These are phyloP conservation scores for Neopelma chrysocephalum DNA, from an alignment of 2,797 vertebrate genomes.

Conservation along the genomic window DNA sequence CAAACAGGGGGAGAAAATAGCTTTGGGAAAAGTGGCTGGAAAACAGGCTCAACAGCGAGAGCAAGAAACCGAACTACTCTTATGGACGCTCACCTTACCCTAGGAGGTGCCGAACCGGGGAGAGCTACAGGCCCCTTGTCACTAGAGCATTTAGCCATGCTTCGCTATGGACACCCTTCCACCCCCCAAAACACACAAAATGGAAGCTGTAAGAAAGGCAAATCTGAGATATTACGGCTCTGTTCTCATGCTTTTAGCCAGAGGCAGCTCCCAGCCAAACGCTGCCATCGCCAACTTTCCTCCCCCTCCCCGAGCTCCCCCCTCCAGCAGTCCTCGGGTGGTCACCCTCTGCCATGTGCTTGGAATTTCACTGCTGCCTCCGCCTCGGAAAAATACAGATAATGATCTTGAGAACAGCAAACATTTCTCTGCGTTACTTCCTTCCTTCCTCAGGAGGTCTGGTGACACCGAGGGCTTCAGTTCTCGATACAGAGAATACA, in stretches of 20 bases:
- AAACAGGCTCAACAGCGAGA: conserved; percentile 35
- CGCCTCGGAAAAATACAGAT: conserved; percentile 66
- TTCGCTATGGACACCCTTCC: neutral
- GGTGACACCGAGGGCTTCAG: conserved; percentile 73
- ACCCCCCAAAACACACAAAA: neutral
- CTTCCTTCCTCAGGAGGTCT: conserved; percentile 77
- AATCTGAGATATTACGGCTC: conserved; percentile 60
- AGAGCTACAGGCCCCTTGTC: conserved; percentile 27
- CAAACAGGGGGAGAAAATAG: conserved; percentile 7
- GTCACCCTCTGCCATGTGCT: conserved; percentile 54
- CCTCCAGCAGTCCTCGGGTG: conserved; percentile 29
- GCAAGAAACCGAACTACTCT: conserved; percentile 54
- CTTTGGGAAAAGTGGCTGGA: conserved; percentile 39
- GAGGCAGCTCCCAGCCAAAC: neutral
- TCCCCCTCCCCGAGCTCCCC: conserved; percentile 33
- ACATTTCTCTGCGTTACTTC: conserved; percentile 69
- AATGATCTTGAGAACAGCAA: conserved; percentile 69
- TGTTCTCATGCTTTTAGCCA: conserved; percentile 29
- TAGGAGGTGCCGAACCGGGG: conserved; percentile 1
- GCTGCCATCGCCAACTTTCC: conserved; percentile 6
- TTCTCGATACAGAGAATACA: conserved; percentile 72
- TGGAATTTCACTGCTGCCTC: conserved; percentile 67
- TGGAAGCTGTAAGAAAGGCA: conserved; percentile 58
- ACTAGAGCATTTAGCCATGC: conserved; percentile 31
- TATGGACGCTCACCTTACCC: neutral